Percentiles rank a stretch among this genome's conserved stretches.
Evolutionary conservation across 2,888 invertebrate genomes (phyloP).

Genomic region (Netelia melanura): DNA sequence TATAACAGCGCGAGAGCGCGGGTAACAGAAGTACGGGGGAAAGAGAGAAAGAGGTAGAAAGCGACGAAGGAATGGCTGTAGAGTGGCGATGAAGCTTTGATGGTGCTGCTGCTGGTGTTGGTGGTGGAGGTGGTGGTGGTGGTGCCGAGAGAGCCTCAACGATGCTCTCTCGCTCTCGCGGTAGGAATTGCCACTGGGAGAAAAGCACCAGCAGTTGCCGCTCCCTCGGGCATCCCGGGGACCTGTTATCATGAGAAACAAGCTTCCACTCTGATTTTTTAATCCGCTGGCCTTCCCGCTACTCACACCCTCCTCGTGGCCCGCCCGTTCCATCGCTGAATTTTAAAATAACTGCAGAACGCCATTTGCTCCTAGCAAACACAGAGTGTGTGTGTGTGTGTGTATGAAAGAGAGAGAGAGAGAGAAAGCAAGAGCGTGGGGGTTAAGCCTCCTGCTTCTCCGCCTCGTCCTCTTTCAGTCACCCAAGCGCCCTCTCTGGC

Average conservation of each 20-base stretch:
- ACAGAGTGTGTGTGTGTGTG: conserved; percentile 53
- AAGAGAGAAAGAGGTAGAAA: conserved; percentile 55
- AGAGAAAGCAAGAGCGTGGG: not conserved
- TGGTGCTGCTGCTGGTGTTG: conserved; percentile 52
- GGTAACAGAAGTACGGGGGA: conserved; percentile 1
- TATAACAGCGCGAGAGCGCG: conserved; percentile 7
- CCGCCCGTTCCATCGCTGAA: conserved; percentile 79
- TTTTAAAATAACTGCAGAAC: conserved; percentile 86
- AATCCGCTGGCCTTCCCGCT: conserved; percentile 80
- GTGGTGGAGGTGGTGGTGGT: conserved; percentile 65
- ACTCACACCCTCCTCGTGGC: conserved; percentile 36
- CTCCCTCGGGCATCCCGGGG: conserved; percentile 73
- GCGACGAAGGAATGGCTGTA: conserved; percentile 68
- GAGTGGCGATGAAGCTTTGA: conserved; percentile 69
- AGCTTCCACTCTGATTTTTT: conserved; percentile 86
- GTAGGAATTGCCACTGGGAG: conserved; percentile 74
- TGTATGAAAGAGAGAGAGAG: conserved; percentile 63
- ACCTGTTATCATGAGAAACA: conserved; percentile 85
- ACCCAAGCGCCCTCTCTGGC: conserved; percentile 10
- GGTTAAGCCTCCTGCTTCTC: conserved; percentile 78
- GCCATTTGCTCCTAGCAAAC: conserved; percentile 86
- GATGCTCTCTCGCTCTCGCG: conserved; percentile 55
- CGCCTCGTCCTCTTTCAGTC: conserved; percentile 64
- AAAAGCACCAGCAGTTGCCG: conserved; percentile 79
- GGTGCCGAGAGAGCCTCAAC: conserved; percentile 68